Conservation (phyloP, 1,140 invertebrate species). For the Leptestheria dahalacensis region DNA sequence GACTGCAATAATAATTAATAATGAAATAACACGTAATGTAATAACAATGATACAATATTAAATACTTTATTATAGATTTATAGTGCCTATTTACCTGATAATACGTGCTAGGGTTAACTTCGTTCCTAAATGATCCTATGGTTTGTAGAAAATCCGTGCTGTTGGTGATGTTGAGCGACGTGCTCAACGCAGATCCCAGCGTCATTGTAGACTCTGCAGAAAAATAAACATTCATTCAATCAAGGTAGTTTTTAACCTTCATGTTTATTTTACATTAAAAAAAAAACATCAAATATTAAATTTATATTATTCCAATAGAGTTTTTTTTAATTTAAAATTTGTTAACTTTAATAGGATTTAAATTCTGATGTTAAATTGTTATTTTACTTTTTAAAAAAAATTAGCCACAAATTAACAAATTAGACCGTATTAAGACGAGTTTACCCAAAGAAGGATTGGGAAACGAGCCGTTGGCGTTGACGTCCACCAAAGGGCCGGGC, state of each 20-base stretch:
- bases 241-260: not conserved
- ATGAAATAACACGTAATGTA: too few species aligned
- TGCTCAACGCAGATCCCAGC: slow-evolving; percentile 56
- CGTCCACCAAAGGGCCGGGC: too few species aligned
- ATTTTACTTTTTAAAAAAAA: not conserved
- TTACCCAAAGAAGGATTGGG: slow-evolving; percentile 4
- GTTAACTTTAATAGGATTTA: not conserved
- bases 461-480: too few species aligned
- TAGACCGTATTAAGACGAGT: too few species aligned
- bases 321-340: not conserved
- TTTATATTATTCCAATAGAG: not conserved
- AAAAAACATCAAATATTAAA: not conserved
- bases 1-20: too few species aligned
- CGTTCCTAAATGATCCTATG: not conserved
- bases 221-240: slow-evolving; percentile 1
- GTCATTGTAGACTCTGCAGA: slow-evolving; percentile 40
- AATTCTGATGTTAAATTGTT: not conserved
- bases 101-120: not conserved
- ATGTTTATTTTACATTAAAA: too few species aligned
- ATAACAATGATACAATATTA: too few species aligned
- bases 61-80: too few species aligned
- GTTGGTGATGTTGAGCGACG: slow-evolving; percentile 57
- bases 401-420: slow-evolving; percentile 26
- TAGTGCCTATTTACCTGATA: not conserved
- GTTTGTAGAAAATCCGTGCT: slow-evolving; percentile 15